Conservation (phyloP, 2,797 vertebrate genomes). For the Scarus forsteni region DNA sequence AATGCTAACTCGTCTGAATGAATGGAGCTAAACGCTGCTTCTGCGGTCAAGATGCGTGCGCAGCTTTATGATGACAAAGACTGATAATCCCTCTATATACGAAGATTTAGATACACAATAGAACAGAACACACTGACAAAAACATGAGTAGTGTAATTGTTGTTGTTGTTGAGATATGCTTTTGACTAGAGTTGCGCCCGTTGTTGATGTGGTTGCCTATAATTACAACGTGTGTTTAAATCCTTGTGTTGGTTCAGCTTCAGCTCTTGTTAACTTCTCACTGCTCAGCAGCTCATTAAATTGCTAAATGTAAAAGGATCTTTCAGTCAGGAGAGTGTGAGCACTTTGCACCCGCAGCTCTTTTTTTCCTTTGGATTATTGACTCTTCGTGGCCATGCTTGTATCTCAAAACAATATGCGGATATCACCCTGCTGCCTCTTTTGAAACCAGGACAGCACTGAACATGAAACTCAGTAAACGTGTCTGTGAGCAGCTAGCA, state of each 20-base stretch:
- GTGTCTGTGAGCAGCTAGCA: slow-evolving; percentile 1
- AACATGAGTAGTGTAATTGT: slow-evolving; percentile 2
- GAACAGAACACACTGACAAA: slow-evolving; percentile 30
- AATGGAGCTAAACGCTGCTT: too few relatives aligned
- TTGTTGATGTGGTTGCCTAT: slow-evolving; percentile 54
- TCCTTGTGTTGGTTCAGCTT: slow-evolving; percentile 31
- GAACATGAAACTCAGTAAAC: background rate
- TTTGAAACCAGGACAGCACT: slow-evolving; percentile 57
- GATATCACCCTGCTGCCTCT: slow-evolving; percentile 47
- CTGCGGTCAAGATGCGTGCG: too few relatives aligned
- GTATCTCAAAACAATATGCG: slow-evolving; percentile 53
- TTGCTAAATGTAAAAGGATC: slow-evolving; percentile 8
- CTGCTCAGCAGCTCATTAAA: slow-evolving; percentile 35
- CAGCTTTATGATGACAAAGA: too few relatives aligned
- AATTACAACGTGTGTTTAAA: slow-evolving; percentile 56
- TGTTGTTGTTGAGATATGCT: slow-evolving; percentile 43
- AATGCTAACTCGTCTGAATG: too few relatives aligned
- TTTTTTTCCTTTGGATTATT: slow-evolving; percentile 74
- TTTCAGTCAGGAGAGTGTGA: slow-evolving; percentile 38
- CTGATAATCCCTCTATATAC: too few relatives aligned
- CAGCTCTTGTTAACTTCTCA: slow-evolving; percentile 31
- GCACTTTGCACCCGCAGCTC: slow-evolving; percentile 22
- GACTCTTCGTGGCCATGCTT: slow-evolving; percentile 43
- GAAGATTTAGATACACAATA: slow-evolving; percentile 49
- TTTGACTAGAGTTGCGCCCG: slow-evolving; percentile 36